A percentile compares a stretch with the other conserved stretches of the same genome.
Conservation (phyloP, 2,888 invertebrate genomes). For the Gonocerus acuteangulatus region DNA sequence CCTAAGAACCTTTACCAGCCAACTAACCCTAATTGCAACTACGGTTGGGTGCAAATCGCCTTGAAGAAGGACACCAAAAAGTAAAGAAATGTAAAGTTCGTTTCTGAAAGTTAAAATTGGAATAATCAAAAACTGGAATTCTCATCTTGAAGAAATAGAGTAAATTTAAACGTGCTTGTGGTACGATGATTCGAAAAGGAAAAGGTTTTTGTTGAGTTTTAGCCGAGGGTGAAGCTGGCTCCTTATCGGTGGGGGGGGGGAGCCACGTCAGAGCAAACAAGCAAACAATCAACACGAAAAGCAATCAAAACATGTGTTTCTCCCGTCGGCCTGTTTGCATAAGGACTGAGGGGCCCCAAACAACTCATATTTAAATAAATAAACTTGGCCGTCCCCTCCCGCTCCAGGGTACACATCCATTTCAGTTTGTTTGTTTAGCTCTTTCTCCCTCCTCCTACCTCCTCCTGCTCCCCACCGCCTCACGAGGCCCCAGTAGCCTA, state of each 20-base stretch:
- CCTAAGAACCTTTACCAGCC: no score
- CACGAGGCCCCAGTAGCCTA: background rate
- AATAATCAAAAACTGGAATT: no score
- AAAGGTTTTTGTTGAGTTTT: constrained; percentile 13
- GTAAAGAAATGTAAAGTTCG: no score
- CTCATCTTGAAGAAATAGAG: no score
- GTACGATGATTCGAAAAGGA: background rate
- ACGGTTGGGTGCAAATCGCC: no score
- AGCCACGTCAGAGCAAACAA: constrained; percentile 39
- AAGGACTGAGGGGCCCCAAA: constrained; percentile 37
- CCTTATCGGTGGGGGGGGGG: constrained; percentile 2
- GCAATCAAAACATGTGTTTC: constrained; percentile 41
- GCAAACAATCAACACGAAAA: constrained; percentile 40
- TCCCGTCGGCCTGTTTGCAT: constrained; percentile 36
- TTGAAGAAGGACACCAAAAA: no score
- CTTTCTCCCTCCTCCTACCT: constrained; percentile 27
- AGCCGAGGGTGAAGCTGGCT: constrained; percentile 16
- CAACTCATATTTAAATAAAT: constrained; percentile 41
- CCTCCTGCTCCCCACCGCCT: background rate
- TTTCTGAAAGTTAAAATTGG: no score
- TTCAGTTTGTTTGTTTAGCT: constrained; percentile 37
- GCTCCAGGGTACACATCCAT: constrained; percentile 37
- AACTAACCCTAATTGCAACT: no score
- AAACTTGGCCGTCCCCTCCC: constrained; percentile 36
- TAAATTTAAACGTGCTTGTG: background rate